These are phyloP conservation scores for Leguminivora glycinivorella DNA, from an alignment of 1,140 invertebrate species.

Conservation along the genomic window DNA sequence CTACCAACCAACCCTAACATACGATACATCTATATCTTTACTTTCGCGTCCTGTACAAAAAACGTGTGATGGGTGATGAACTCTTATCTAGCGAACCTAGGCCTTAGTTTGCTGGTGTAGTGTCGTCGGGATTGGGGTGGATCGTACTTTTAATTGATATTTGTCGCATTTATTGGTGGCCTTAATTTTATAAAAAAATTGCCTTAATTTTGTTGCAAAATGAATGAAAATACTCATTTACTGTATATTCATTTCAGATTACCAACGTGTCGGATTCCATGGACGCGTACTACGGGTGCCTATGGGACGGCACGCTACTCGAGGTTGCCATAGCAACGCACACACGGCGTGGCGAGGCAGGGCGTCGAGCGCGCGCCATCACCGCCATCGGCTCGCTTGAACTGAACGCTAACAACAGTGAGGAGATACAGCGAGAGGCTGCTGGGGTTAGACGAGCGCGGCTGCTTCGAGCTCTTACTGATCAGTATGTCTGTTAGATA, in stretches of 20 bases:
- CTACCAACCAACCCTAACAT: too few relatives aligned
- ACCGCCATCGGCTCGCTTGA: constrained; percentile 93
- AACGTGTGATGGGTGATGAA: too few relatives aligned
- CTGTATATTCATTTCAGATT: constrained; percentile 49
- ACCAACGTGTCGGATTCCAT: constrained; percentile 87
- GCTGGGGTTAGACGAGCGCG: constrained; percentile 92
- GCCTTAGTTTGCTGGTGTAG: too few relatives aligned
- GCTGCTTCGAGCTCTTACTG: constrained; percentile 92
- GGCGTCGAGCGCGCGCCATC: constrained; percentile 89
- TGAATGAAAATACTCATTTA: too few relatives aligned
- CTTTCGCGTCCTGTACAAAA: too few relatives aligned
- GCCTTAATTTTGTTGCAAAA: constrained; percentile 26
- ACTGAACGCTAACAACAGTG: constrained; percentile 97
- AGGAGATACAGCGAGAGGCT: constrained; percentile 95
- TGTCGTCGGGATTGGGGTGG: too few relatives aligned
- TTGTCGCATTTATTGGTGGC: too few relatives aligned
- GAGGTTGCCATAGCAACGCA: constrained; percentile 95
- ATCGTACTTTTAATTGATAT: too few relatives aligned
- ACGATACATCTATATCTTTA: too few relatives aligned
- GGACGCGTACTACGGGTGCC: constrained; percentile 96
- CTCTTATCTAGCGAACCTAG: too few relatives aligned
- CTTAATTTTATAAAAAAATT: too few relatives aligned
- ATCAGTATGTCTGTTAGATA: constrained; percentile 81
- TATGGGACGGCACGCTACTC: constrained; percentile 96
- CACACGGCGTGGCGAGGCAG: constrained; percentile 92